These are phyloP conservation scores for Monoplex corrugatus DNA, from an alignment of 2,888 invertebrate genomes.

Conservation along the genomic window DNA sequence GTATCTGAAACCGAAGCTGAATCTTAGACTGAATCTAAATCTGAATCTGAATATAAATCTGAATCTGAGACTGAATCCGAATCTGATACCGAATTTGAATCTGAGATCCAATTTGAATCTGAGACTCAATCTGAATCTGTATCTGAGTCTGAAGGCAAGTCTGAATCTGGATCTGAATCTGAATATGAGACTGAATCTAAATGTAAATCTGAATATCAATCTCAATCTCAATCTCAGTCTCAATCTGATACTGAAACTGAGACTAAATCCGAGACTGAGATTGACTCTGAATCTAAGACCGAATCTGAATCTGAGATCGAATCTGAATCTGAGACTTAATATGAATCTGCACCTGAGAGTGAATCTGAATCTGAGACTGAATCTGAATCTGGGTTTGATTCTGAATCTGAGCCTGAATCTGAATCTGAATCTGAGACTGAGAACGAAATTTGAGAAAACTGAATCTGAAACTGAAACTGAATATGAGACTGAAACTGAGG, in stretches of 20 bases:
- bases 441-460: too few species aligned
- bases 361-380: too few species aligned
- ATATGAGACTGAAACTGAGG: too few species aligned
- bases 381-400: neutral
- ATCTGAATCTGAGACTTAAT: too few species aligned
- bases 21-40: neutral
- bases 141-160: neutral
- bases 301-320: too few species aligned
- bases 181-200: neutral
- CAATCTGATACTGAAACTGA: too few species aligned
- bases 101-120: neutral
- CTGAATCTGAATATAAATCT: neutral
- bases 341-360: too few species aligned
- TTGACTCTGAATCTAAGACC: too few species aligned
- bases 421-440: neutral
- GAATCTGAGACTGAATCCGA: neutral
- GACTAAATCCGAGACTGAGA: too few species aligned
- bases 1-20: neutral
- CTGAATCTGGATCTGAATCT: neutral
- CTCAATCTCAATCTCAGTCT: neutral
- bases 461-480: too few species aligned
- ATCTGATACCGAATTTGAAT: neutral
- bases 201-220: neutral
- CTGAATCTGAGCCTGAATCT: too few species aligned
- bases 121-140: neutral